A percentile compares a stretch with the other conserved stretches of the same genome.
Evolutionary conservation across 2,797 vertebrate genomes (phyloP).

Genomic region (Parambassis ranga): DNA sequence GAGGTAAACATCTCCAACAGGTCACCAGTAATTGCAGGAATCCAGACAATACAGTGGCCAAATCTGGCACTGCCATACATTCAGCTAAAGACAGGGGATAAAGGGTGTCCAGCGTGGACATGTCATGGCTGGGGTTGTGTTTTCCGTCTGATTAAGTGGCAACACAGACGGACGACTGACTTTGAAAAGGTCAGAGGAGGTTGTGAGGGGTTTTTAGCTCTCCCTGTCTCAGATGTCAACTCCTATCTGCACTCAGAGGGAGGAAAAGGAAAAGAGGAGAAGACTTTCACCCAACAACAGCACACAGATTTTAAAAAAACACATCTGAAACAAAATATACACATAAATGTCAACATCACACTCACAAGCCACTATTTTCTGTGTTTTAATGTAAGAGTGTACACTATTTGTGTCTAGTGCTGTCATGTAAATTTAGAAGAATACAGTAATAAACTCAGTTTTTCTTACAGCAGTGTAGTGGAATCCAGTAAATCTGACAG

Average conservation of each 20-base stretch:
- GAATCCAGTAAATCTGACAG: too few relatives aligned
- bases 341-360: neutral
- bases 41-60: neutral
- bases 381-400: too few relatives aligned
- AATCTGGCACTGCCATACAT: neutral
- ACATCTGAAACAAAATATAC: neutral
- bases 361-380: too few relatives aligned
- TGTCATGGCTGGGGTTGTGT: neutral
- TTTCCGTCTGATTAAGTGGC: neutral
- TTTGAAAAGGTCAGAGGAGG: conserved; percentile 9
- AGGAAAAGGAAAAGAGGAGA: conserved; percentile 4
- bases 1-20: neutral
- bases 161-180: neutral
- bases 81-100: neutral
- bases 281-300: neutral
- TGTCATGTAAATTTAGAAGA: too few relatives aligned
- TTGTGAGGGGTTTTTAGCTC: neutral
- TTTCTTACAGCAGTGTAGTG: too few relatives aligned
- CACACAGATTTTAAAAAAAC: neutral
- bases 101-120: neutral
- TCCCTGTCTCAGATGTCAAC: conserved; percentile 10
- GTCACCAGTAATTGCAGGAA: neutral
- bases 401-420: too few relatives aligned
- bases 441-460: too few relatives aligned
- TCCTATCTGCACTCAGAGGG: conserved; percentile 20